A percentile compares a stretch with the other conserved stretches of the same genome.
These are phyloP conservation scores for Platichthys stellatus DNA, from an alignment of 2,113 vertebrate genomes.

Conservation along the genomic window DNA sequence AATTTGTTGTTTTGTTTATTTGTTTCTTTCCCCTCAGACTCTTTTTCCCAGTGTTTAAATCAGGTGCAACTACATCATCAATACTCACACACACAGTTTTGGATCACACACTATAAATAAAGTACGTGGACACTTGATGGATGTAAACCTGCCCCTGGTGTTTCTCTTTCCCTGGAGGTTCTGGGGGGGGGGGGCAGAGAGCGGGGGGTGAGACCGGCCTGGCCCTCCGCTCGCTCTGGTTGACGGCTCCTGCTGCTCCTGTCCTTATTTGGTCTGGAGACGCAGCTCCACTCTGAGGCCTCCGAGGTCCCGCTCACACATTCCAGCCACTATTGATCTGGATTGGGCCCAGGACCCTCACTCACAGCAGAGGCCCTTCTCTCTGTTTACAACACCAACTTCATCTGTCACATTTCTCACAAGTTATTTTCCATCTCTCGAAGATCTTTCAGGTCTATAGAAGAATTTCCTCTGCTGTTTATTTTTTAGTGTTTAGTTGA, in stretches of 20 bases:
- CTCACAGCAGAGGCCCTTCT: background rate
- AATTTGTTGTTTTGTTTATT: background rate
- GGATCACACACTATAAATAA: background rate
- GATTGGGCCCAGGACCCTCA: slow-evolving; percentile 55
- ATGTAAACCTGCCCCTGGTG: slow-evolving; percentile 31
- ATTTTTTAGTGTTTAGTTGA: background rate
- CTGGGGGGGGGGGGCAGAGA: background rate
- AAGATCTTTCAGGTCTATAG: no score
- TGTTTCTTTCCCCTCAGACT: background rate
- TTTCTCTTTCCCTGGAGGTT: background rate
- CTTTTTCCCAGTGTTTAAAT: no score
- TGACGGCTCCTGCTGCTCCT: slow-evolving; percentile 63
- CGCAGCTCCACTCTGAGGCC: slow-evolving; percentile 60
- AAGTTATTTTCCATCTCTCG: no score
- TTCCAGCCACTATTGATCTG: slow-evolving; percentile 76
- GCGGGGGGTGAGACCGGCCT: slow-evolving; percentile 3
- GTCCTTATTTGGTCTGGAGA: slow-evolving; percentile 81
- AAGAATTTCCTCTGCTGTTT: background rate
- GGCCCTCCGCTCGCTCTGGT: slow-evolving; percentile 53
- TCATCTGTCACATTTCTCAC: background rate
- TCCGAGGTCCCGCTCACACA: slow-evolving; percentile 62
- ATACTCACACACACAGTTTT: background rate
- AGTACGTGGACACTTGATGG: background rate
- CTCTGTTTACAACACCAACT: background rate
- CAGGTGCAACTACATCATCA: background rate